Evolutionary conservation across 2,113 vertebrate species (phyloP).

Genomic region (Fulmarus glacialis): DNA sequence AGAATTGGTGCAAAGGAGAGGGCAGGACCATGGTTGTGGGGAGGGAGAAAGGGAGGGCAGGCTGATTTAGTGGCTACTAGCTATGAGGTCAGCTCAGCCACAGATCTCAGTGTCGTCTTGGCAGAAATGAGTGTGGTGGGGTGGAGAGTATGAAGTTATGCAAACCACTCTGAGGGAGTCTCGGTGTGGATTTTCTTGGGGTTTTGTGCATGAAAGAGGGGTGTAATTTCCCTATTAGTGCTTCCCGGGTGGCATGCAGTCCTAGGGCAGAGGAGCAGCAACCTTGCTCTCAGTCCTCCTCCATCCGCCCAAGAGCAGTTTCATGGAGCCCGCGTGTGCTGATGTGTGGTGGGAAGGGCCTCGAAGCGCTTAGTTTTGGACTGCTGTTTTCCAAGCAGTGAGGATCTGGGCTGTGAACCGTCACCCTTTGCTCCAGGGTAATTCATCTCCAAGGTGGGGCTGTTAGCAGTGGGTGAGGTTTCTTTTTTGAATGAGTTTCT

Average conservation of each 20-base stretch:
- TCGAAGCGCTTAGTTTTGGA: not conserved
- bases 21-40: not conserved
- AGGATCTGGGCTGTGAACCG: not conserved
- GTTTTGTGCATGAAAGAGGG: not conserved
- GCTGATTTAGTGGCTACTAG: not conserved
- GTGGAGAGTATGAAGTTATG: not conserved
- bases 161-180: not conserved
- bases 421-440: not conserved
- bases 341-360: rapidly evolving
- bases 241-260: rapidly evolving
- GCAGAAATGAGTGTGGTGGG: not conserved
- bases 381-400: not conserved
- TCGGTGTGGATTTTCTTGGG: not conserved
- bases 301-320: not conserved
- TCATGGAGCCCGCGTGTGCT: rapidly evolving
- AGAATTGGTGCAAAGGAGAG: not conserved
- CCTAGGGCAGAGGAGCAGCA: not conserved
- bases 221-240: not conserved
- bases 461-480: not conserved
- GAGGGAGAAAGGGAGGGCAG: not conserved
- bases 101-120: not conserved
- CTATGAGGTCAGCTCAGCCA: not conserved
- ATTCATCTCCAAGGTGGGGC: not conserved
- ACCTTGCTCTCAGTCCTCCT: not conserved
- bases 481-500: not conserved